Base-by-base conservation (phyloP, 2,797 vertebrate genomes). In the Falco berigora region DNA sequence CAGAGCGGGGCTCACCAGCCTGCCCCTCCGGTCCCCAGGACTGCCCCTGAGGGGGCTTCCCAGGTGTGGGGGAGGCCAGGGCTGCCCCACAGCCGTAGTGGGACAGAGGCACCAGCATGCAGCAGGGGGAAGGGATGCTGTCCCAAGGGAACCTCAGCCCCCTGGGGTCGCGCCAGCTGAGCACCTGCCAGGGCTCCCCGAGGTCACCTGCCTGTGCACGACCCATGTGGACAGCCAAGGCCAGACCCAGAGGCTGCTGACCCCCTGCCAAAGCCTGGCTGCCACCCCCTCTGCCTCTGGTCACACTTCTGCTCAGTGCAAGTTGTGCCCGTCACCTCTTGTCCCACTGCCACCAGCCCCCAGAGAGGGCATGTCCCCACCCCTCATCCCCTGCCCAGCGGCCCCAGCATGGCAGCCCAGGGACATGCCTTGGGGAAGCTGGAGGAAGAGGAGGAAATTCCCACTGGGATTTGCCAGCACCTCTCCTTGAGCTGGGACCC, bases 51-150 rank as follows among this genome's bases (percentile, higher is more conserved):
- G 3, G 28, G 11, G n/a, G 32, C 15, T 34, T 73, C 15, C 25
- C 49, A 32, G 34, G 21, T 7, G 25, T 16, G 27, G 5, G 32
- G 8, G 5, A 30, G 22, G 22, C 6, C 50, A 84, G 25, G 55
- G 36, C 78, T 87, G 24, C 42, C 79, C 50, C 32, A 14, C 6
- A 67, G 4, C 36, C 73, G 32, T 2, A 73, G 21, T 5, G 15
- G 52, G 44, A 13, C 55, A 73, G 32, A 58, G 46, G 38, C 42
- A 40, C 6, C 6, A 32, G 63, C 36, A n/a, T 3, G 22, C 25
- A 52, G n/a, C 0, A 0, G 20, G 8, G 47, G 9, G 22, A 19
- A 53, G 12, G 17, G 16, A 49, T 23, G 32, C 16, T 27, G 6
- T 58, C 40, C 56, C 56, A 76, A 23, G 6, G 11, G 18, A 94